Evolutionary conservation across 2,113 vertebrate species (phyloP).

Genomic region (Nestor notabilis): DNA sequence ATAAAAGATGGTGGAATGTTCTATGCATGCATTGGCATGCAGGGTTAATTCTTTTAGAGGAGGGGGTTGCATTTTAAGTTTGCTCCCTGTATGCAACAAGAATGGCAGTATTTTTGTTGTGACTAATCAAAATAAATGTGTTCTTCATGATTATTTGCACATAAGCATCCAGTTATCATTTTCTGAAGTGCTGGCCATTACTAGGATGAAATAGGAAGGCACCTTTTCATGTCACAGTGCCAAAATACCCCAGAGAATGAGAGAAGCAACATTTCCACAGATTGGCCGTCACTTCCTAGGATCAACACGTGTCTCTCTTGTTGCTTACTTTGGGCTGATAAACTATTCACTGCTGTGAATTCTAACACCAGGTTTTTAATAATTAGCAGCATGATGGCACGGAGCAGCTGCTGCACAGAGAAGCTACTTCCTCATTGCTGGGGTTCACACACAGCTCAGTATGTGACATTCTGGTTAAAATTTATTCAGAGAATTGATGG

Average conservation of each 20-base stretch:
- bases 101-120: not conserved
- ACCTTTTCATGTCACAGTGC: not conserved
- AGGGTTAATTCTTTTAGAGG: not conserved
- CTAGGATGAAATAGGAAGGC: not conserved
- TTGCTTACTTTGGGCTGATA: not conserved
- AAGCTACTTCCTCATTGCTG: not conserved
- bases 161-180: not conserved
- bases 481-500: conserved; percentile 27
- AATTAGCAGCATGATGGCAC: not conserved
- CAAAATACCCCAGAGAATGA: not conserved
- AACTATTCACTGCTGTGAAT: not conserved
- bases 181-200: not conserved
- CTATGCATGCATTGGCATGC: fast-evolving
- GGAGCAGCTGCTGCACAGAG: conserved; percentile 1
- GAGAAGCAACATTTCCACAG: not conserved
- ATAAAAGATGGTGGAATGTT: not conserved
- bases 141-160: not conserved
- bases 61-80: not conserved
- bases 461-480: not conserved
- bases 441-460: not conserved
- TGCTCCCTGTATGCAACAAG: not conserved
- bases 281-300: not conserved
- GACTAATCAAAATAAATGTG: not conserved
- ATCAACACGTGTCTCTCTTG: not conserved
- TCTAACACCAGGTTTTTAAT: not conserved